phyloP scores from a whole-genome alignment of 1,140 invertebrate species.

The Drosophila asahinai region DNA sequence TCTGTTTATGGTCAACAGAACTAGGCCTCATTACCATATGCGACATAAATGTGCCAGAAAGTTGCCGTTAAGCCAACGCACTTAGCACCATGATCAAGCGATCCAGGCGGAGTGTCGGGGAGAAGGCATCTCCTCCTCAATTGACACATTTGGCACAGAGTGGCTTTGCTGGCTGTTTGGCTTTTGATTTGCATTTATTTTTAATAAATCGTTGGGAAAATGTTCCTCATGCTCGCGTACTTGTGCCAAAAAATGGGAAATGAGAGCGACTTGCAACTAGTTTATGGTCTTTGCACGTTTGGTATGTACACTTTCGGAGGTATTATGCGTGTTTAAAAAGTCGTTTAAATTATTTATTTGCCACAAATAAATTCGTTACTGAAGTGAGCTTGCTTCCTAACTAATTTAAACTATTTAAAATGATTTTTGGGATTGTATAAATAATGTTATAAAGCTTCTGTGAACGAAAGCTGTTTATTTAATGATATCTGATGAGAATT shows the following conservation, averaged over 20 bases:
- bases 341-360: neutral
- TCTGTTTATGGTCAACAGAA: slow-evolving; percentile 71
- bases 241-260: slow-evolving; percentile 19
- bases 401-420: neutral
- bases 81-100: slow-evolving; percentile 45
- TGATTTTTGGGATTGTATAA: too few relatives aligned
- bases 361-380: neutral
- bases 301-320: neutral
- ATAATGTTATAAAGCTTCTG: too few relatives aligned
- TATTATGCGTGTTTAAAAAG: neutral
- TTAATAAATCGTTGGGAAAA: slow-evolving; percentile 30
- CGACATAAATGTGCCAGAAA: slow-evolving; percentile 39
- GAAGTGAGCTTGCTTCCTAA: neutral
- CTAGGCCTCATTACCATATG: slow-evolving; percentile 80
- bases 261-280: slow-evolving; percentile 2
- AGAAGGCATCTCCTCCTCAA: slow-evolving; percentile 32
- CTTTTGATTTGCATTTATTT: slow-evolving; percentile 46
- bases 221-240: neutral
- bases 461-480: too few relatives aligned
- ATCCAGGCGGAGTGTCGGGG: slow-evolving; percentile 1
- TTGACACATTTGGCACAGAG: slow-evolving; percentile 71
- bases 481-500: too few relatives aligned
- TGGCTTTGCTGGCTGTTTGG: slow-evolving; percentile 9
- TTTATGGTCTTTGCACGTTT: neutral
- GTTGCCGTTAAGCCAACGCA: slow-evolving; percentile 63